A percentile compares a stretch with the other conserved stretches of the same genome.
Conservation (phyloP, 2,888 invertebrate species). For the Heliconius erato region DNA sequence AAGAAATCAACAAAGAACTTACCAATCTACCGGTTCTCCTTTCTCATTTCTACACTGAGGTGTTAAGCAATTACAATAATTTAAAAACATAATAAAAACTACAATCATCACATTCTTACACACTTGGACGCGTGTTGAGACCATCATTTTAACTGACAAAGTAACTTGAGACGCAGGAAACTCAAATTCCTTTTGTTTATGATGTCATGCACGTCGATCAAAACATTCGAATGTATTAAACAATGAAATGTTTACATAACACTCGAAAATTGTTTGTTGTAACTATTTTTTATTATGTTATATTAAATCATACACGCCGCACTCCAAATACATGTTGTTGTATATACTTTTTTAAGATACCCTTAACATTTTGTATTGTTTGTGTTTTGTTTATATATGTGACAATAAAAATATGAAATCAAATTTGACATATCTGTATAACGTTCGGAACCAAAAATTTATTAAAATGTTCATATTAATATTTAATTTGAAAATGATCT, state of each 20-base stretch:
- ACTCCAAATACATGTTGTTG: constrained; percentile 14
- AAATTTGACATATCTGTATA: neutral
- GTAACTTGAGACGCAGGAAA: constrained; percentile 73
- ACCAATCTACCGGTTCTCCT: constrained; percentile 90
- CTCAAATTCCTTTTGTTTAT: constrained; percentile 64
- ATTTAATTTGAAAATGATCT: neutral
- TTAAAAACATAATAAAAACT: constrained; percentile 63
- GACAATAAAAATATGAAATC: neutral
- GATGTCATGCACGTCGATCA: constrained; percentile 66
- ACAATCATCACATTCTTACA: constrained; percentile 57
- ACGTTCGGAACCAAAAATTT: neutral
- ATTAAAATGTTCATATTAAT: neutral
- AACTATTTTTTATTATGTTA: constrained; percentile 34
- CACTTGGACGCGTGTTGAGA: constrained; percentile 65
- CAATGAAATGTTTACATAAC: constrained; percentile 69
- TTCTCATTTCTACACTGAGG: constrained; percentile 87
- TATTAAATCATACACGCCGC: constrained; percentile 32
- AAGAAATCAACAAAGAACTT: constrained; percentile 61
- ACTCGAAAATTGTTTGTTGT: constrained; percentile 53
- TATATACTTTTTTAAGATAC: neutral
- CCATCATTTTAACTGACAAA: constrained; percentile 59
- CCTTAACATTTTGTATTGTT: neutral
- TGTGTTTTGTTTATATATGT: neutral
- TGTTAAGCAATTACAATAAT: constrained; percentile 63
- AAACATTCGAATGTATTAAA: constrained; percentile 65